phyloP scores from a whole-genome alignment of 2,113 vertebrate genomes.

The Cebidichthys violaceus region DNA sequence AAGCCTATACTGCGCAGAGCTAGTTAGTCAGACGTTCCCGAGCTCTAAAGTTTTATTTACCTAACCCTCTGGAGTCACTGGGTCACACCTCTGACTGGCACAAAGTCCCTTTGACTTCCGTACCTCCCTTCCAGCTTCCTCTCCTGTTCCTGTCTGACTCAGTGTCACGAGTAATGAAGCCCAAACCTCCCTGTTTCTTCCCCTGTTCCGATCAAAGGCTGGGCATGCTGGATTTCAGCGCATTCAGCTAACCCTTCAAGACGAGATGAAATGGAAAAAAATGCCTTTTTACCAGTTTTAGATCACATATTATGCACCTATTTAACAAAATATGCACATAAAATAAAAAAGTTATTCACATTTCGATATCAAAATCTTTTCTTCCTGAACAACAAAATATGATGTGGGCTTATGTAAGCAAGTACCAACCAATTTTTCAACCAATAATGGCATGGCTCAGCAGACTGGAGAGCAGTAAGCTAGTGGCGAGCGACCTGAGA shows the following conservation, averaged over 20 bases:
- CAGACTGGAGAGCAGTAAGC: too few species aligned
- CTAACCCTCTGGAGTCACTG: constrained; percentile 24
- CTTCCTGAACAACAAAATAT: background rate
- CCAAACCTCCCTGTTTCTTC: constrained; percentile 50
- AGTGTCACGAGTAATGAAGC: constrained; percentile 59
- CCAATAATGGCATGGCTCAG: background rate
- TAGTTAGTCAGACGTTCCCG: constrained; percentile 29
- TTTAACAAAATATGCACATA: background rate
- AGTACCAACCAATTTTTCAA: too few species aligned
- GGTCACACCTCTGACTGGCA: constrained; percentile 12
- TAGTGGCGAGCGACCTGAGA: too few species aligned
- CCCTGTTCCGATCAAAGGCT: constrained; percentile 43
- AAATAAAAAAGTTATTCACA: background rate
- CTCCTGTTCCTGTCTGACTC: constrained; percentile 78
- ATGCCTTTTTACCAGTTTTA: background rate
- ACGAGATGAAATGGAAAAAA: background rate
- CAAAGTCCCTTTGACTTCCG: constrained; percentile 55
- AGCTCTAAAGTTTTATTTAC: constrained; percentile 6
- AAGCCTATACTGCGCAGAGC: background rate
- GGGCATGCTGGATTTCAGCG: constrained; percentile 45
- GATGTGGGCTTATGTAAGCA: too few species aligned
- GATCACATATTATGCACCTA: background rate
- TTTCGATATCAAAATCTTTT: background rate
- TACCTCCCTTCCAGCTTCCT: constrained; percentile 75
- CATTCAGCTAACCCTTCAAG: background rate